Evolutionary conservation across 2,888 invertebrate species (phyloP), one percentile per base, ranked within the genome.

Genomic region (Aethes cnicana): DNA sequence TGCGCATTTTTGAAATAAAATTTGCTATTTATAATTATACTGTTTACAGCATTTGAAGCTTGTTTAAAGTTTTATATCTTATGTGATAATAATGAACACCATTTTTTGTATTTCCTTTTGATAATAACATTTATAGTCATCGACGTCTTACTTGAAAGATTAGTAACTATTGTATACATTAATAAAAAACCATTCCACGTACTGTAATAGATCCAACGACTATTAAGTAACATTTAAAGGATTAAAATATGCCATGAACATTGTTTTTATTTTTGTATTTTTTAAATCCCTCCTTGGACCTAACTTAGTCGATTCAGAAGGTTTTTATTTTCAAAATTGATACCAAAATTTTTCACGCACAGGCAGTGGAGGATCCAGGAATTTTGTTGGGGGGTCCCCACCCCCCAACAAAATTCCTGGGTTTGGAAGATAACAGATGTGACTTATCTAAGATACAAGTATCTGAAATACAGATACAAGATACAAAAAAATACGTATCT

Each of bases 171-270:
- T 46, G 36, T 60, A 47, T 53, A 64, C 59, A 64, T 58, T 62
- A 60, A 68, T 57, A 61, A 53, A 56, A 63, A 68, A 60, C 55
- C 74, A 74, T 74, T 74, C 75, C 74, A 69, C 60, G 16, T 43
- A 11, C 50, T 53, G 65, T 61, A 58, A 62, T 66, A 66, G 57
- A 66, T 59, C 56, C 63, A 61, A 63, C 72, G 62, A 66, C 64
- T 67, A 68, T 68, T n/a, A 69, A 67, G 25, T 52, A 39, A 46
- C 66, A 64, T 68, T 62, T 69, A 68, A 71, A 66, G 61, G 61
- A 77, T 76, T 78, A 77, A 75, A 77, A 64, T 71, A 74, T 74
- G 78, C 77, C 78, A 78, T 78, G 70, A 60, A 63, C 11, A 17
- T 0, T 21, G 9, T 9, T 28, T 28, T 17, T n/a, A 48, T 61